phyloP scores from a whole-genome alignment of 2,113 vertebrate species.

The Brevimyrus niger region DNA sequence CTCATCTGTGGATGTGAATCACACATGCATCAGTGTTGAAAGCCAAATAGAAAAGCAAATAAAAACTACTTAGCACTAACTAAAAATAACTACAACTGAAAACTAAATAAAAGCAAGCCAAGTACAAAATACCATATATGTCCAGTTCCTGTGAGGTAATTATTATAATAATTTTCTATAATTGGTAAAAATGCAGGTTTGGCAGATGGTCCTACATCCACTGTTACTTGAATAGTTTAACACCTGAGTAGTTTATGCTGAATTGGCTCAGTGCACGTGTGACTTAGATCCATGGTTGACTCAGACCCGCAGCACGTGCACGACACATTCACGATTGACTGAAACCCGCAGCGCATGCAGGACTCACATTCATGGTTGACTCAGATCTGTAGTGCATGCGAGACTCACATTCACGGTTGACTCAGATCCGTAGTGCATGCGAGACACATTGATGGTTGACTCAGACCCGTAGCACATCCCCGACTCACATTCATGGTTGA shows the following conservation, averaged over 20 bases:
- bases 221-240: background rate
- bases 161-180: background rate
- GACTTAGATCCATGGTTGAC: background rate
- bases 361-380: too few relatives aligned
- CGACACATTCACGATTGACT: too few relatives aligned
- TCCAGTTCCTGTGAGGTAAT: background rate
- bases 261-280: background rate
- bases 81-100: background rate
- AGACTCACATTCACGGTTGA: too few relatives aligned
- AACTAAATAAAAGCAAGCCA: background rate
- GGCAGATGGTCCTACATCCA: background rate
- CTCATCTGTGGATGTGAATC: background rate
- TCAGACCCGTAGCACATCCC: too few relatives aligned
- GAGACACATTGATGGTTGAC: too few relatives aligned
- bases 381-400: too few relatives aligned
- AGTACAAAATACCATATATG: background rate
- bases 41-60: background rate
- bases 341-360: too few relatives aligned
- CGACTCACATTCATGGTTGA: too few relatives aligned
- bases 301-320: too few relatives aligned
- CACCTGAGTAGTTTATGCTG: background rate
- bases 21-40: background rate
- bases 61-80: background rate
- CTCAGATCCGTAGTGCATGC: too few relatives aligned
- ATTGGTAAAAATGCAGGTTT: background rate